Conservation (phyloP, 2,797 vertebrate species). For the Etheostoma nigrum region DNA sequence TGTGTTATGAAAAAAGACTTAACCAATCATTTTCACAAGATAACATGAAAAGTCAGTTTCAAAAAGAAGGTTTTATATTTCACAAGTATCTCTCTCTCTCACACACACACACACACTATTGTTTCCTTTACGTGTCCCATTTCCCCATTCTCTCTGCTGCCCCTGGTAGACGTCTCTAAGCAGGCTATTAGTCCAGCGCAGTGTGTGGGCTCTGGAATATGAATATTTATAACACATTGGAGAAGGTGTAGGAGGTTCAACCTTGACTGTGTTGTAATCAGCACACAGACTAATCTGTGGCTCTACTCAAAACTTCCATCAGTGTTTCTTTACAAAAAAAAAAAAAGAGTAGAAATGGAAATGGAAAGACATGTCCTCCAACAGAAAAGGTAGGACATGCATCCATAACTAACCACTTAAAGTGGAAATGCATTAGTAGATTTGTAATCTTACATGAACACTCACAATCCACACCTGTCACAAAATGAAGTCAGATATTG, state of each 20-base stretch:
- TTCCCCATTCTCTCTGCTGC: conserved; percentile 46
- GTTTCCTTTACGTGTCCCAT: conserved; percentile 22
- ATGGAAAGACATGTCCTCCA: conserved; percentile 1
- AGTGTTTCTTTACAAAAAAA: conserved; percentile 2
- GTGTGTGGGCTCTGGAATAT: conserved; percentile 80
- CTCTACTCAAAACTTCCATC: conserved; percentile 8
- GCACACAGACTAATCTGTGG: conserved; percentile 63
- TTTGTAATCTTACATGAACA: conserved; percentile 7
- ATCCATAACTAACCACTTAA: conserved; percentile 1
- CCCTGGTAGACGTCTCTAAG: conserved; percentile 74
- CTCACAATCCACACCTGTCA: conserved; percentile 11
- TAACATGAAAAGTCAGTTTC: conserved; percentile 34
- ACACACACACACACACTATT: background rate
- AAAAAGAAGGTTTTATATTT: conserved; percentile 32
- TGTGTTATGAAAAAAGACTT: conserved; percentile 23
- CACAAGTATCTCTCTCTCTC: conserved; percentile 5
- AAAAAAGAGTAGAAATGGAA: background rate
- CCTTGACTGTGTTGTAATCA: conserved; percentile 84
- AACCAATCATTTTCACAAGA: conserved; percentile 45
- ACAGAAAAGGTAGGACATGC: background rate
- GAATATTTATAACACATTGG: conserved; percentile 85
- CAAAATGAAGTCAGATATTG: conserved; percentile 30
- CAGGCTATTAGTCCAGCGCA: conserved; percentile 74
- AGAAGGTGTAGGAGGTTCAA: conserved; percentile 85
- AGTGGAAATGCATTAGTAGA: background rate